Base-by-base conservation (phyloP, 1,140 invertebrate species). In the Leptinotarsa undecemlineata region DNA sequence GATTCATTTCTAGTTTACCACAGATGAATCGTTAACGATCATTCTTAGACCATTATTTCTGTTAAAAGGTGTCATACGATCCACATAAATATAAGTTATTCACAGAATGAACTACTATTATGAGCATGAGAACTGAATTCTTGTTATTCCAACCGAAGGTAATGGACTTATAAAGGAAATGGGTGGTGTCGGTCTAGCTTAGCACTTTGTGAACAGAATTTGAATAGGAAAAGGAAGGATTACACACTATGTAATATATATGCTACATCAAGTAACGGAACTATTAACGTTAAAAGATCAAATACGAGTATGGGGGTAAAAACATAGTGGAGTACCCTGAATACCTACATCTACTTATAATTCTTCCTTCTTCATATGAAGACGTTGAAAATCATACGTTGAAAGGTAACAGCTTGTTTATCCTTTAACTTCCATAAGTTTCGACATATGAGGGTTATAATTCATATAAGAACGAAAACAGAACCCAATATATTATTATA, bases 121-220 rank as follows among this genome's bases (percentile, higher is more conserved):
- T 57, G 3, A 57, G 13, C 51, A 57, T 57, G 51, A 19, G 51
- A 57, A 57, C 51, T n/a, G 51, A 57, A 57, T 57, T 57, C 51
- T 57, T 57, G 51, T 57, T 57, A 57, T 57, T 57, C 15, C 33
- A 42, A 61, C 60, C 20, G 23, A 21, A 20, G 15, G 23, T 20
- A 23, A 64, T 64, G 62, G 62, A 15, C 20, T 14, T 23, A 64
- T 15, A 64, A 64, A 64, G 62, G 62, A 64, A 64, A 64, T 64
- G 62, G 62, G 62, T 64, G 62, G 20, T 64, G 62, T 23, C 62
- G 5, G 62, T 8, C 26, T 64, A 20, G 62, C 14, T 64, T 26
- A 8, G 20, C 62, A 64, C 23, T 57, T 57, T 57, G 51, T 57
- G 51, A 57, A 57, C 6, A 19, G 51, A 57, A 57, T 57, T 57